Conservation (phyloP, 2,888 invertebrate species). For the Macroteleia sp. region DNA sequence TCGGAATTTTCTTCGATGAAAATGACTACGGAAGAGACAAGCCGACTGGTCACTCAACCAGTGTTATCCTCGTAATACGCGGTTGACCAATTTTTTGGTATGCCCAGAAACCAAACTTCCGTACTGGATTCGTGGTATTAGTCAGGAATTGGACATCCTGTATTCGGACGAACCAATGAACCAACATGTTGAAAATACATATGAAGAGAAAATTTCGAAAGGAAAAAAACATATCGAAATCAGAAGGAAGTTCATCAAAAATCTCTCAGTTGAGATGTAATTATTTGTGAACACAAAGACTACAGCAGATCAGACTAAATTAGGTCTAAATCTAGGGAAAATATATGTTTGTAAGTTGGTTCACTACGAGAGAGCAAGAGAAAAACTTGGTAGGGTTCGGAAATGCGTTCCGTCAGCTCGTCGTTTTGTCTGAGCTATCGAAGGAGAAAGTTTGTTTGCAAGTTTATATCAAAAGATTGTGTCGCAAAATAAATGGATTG, state of each 20-base stretch:
- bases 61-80: neutral
- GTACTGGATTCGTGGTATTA: neutral
- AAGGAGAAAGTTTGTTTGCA: neutral
- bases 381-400: neutral
- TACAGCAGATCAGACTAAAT: neutral
- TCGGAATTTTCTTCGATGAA: slow-evolving; percentile 69
- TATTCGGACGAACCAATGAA: neutral
- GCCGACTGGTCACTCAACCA: neutral
- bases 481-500: neutral
- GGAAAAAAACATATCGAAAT: neutral
- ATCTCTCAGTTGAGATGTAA: too few relatives aligned
- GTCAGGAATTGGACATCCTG: neutral
- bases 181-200: neutral
- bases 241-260: neutral
- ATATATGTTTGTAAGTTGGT: too few relatives aligned
- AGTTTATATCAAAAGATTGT: neutral
- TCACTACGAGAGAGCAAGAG: neutral
- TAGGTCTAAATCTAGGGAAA: neutral
- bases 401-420: neutral
- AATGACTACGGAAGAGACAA: neutral
- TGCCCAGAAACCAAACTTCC: neutral
- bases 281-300: too few relatives aligned
- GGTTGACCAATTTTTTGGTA: neutral
- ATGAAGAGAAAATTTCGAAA: neutral
- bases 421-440: neutral